Conservation (phyloP, 2,113 vertebrate genomes). For the Burhinus oedicnemus region DNA sequence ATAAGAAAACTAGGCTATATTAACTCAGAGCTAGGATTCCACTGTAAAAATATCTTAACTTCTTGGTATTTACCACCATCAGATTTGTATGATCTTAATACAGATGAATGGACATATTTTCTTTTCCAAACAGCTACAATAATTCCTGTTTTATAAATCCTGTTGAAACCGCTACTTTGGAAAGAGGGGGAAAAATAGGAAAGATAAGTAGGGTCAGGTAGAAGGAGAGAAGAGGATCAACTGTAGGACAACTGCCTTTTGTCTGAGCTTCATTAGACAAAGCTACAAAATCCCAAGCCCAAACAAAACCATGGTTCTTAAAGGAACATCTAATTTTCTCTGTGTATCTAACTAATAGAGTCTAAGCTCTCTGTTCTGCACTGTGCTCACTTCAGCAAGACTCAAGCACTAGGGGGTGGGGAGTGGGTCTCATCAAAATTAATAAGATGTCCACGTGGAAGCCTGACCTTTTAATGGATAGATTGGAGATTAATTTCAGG, state of each 20-base stretch:
- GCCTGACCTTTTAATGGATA: neutral
- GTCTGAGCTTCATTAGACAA: neutral
- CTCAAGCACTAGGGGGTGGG: accelerated
- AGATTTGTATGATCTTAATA: neutral
- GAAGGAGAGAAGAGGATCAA: neutral
- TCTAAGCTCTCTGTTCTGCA: neutral
- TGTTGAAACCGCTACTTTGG: neutral
- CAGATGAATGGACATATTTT: neutral
- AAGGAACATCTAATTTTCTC: neutral
- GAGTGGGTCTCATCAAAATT: neutral
- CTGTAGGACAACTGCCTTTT: neutral
- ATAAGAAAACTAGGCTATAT: neutral
- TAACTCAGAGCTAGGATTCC: neutral
- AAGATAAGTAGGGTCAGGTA: neutral
- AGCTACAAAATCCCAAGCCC: neutral
- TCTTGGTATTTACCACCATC: neutral
- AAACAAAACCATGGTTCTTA: neutral
- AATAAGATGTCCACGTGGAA: neutral
- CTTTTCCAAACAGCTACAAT: neutral
- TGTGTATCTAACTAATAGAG: neutral
- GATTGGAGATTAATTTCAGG: neutral
- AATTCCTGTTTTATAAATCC: neutral
- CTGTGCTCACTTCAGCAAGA: neutral
- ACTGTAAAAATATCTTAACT: neutral
- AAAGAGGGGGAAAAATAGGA: neutral